Evolutionary conservation across 2,113 vertebrate species (phyloP), one percentile per base, ranked within the genome.

Genomic region (Mastomys coucha): DNA sequence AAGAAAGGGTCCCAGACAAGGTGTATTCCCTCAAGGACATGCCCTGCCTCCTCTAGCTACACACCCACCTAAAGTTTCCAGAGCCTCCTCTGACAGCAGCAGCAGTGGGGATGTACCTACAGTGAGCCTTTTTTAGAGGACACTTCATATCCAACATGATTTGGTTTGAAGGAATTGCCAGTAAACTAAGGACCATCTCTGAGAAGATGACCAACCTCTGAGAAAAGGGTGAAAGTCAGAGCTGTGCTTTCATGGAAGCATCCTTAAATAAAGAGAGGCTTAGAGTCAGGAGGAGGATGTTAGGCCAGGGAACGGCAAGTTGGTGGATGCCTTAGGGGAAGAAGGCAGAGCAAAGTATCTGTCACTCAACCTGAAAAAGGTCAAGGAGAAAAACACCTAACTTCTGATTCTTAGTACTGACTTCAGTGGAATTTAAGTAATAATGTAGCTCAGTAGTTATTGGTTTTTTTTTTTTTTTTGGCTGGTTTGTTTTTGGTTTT

Each of bases 351-450:
- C 26, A 28, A n/a, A 26, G 31, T 69, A 49, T n/a, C 8, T 82
- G 36, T 65, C 78, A 53, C 75, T 82, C 93, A 89, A 53, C 31
- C 49, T 87, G 26, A 9, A 91, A 91, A 81, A 96, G 93, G 26
- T 70, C 14, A n/a, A 53, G 91, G 86, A 82, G 80, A 60, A 78
- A 77, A 80, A 85, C 84, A 11, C 85, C 60, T 5, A 72, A 9
- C 53, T 91, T 93, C 56, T 77, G 78, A 89, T 49, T 91, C 81
- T 72, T 70, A 76, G 14, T 67, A 31, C 77, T 95, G 45, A 53
- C 69, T 93, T 90, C 60, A 88, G 65, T 70, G 53, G 67, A 81
- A 20, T 63, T 36, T 69, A 63, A 91, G 28, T 51, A 69, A 10
- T n/a, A 14, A 69, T 89, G 39, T 45, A 84, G 58, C 39, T 93